Conservation (phyloP, 2,888 invertebrate species). For the Physocephala rufipes region DNA sequence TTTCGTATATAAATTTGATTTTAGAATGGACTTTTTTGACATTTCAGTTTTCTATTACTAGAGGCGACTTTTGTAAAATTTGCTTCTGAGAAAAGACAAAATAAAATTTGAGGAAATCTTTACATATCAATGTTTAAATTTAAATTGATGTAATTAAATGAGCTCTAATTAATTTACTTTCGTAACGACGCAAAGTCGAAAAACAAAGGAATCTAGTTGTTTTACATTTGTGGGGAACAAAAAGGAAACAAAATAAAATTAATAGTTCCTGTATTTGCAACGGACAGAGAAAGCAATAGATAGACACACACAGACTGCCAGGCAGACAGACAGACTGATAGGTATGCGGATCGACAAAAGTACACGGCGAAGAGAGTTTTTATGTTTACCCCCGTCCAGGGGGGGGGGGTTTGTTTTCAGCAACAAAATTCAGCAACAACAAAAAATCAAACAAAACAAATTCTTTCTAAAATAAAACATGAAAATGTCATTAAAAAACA, state of each 20-base stretch:
- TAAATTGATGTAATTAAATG: constrained; percentile 29
- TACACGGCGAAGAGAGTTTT: background rate
- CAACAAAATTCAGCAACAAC: background rate
- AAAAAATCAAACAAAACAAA: background rate
- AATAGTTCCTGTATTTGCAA: background rate
- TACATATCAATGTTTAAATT: too few relatives aligned
- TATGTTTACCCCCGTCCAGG: background rate
- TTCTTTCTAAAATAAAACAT: too few relatives aligned
- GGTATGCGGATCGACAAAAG: background rate
- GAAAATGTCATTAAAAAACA: background rate
- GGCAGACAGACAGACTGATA: background rate
- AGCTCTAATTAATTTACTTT: constrained; percentile 54
- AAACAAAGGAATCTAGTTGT: constrained; percentile 31
- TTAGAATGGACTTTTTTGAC: too few relatives aligned
- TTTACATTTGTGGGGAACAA: background rate
- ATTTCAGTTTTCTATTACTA: too few relatives aligned
- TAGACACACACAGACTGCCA: background rate
- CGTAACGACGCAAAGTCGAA: constrained; percentile 18
- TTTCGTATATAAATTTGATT: too few relatives aligned
- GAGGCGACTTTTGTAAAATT: too few relatives aligned
- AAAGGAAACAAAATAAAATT: background rate
- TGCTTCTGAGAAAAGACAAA: too few relatives aligned
- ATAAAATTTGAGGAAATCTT: too few relatives aligned
- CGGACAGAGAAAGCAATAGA: background rate
- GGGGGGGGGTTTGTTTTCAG: background rate